These are phyloP conservation scores for Tringa solitaria DNA, from an alignment of 2,113 vertebrate genomes.

Conservation along the genomic window DNA sequence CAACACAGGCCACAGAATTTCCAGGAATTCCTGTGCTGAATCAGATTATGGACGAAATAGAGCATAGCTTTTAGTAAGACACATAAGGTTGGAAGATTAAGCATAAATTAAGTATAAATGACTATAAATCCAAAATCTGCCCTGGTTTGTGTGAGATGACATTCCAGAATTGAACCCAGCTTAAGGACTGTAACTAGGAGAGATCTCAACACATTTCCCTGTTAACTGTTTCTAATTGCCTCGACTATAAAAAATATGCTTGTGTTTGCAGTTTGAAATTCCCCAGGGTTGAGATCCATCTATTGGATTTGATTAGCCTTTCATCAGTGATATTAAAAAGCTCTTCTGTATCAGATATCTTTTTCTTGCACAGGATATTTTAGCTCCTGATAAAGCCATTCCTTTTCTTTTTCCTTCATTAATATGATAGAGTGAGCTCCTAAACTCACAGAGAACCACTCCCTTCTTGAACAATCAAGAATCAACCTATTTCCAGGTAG, in stretches of 20 bases:
- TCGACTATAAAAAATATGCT: background rate
- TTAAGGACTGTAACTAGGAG: background rate
- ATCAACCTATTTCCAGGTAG: background rate
- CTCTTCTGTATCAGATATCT: background rate
- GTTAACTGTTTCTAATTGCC: background rate
- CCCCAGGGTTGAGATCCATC: background rate
- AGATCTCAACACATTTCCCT: background rate
- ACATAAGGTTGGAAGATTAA: background rate
- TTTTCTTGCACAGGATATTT: background rate
- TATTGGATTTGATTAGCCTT: background rate
- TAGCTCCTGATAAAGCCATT: background rate
- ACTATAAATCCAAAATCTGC: background rate
- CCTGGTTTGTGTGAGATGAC: background rate
- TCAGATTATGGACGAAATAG: background rate
- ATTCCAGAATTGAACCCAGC: background rate
- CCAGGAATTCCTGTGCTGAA: background rate
- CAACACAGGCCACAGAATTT: background rate
- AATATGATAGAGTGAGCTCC: background rate
- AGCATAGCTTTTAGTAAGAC: background rate
- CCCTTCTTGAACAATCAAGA: background rate
- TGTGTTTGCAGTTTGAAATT: background rate
- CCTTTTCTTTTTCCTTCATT: background rate
- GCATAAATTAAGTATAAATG: background rate
- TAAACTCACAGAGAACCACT: background rate
- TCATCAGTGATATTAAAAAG: background rate